These are phyloP conservation scores for Gastrophryne carolinensis DNA, from an alignment of 2,797 vertebrate genomes.

Conservation along the genomic window DNA sequence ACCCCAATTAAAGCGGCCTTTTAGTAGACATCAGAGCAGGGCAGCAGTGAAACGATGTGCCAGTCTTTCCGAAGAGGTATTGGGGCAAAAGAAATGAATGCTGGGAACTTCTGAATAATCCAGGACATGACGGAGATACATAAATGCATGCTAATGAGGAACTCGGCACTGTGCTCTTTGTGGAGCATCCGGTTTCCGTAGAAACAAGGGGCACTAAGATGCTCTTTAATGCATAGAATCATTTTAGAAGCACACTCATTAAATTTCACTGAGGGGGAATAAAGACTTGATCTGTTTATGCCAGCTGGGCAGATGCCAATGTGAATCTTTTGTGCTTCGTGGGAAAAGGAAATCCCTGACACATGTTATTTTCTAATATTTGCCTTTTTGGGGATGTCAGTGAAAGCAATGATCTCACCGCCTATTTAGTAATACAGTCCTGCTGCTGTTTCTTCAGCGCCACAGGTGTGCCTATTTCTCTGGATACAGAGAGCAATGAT, in stretches of 20 bases:
- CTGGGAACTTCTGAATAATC: conserved; percentile 39
- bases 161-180: conserved; percentile 18
- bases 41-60: background rate
- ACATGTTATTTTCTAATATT: conserved; percentile 38
- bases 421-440: background rate
- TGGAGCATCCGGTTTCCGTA: conserved; percentile 1
- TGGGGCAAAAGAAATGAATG: conserved; percentile 32
- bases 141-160: conserved; percentile 45
- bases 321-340: conserved; percentile 37
- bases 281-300: conserved; percentile 31
- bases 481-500: background rate
- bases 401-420: conserved; percentile 19
- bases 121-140: background rate
- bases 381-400: conserved; percentile 14
- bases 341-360: conserved; percentile 39
- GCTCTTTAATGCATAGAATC: background rate
- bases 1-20: conserved; percentile 52
- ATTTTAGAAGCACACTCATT: conserved; percentile 27
- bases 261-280: conserved; percentile 18
- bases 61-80: conserved; percentile 44
- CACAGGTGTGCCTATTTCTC: background rate
- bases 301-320: conserved; percentile 42
- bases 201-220: conserved; percentile 23
- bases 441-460: background rate
- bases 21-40: conserved; percentile 7